Evolutionary conservation across 2,113 vertebrate genomes (phyloP), one percentile per base, ranked within the genome.

Genomic region (Alligator sinensis): DNA sequence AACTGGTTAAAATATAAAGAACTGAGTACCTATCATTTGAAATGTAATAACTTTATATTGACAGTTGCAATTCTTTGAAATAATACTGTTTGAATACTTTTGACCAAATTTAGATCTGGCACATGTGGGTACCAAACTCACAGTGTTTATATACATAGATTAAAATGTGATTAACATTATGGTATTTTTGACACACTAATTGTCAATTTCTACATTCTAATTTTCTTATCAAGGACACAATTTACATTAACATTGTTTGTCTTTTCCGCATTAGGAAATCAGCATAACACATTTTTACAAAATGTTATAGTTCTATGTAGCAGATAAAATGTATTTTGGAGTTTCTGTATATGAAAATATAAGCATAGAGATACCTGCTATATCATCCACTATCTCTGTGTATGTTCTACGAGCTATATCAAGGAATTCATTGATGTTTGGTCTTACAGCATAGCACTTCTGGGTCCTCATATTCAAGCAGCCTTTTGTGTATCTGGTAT

Each of bases 371-470:
- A 90, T 98, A 99, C 99, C 99, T 98, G 99, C 98, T 96, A 99
- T 99, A 97, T 99, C 99, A 87, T 99, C 99, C 87, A 99, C 98
- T 82, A 99, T 99, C 95, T 99, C 99, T 27, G 99, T 99, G 94
- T 99, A 99, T 22, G 98, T 99, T 95, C 98, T 98, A 61, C 99
- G 98, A 54, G 99, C 98, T 94, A 99, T 99, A 89, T 99, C 99
- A 12, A 99, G 98, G 96, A 99, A 99, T 95, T 99, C 99, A 58
- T 98, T 99, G 95, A 99, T 98, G 90, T 99, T 98, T 6, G 99
- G 99, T 9, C 98, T 98, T 68, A 99, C 98, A n/a, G 99, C 99
- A 4, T 99, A 99, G 96, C 99, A 99, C 84, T 99, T 99, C 95
- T 99, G 99, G 9, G 99, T 99, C 84, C 99, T 99, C 99, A 99